Conservation (phyloP, 2,113 vertebrate genomes). For the Martes martes region DNA sequence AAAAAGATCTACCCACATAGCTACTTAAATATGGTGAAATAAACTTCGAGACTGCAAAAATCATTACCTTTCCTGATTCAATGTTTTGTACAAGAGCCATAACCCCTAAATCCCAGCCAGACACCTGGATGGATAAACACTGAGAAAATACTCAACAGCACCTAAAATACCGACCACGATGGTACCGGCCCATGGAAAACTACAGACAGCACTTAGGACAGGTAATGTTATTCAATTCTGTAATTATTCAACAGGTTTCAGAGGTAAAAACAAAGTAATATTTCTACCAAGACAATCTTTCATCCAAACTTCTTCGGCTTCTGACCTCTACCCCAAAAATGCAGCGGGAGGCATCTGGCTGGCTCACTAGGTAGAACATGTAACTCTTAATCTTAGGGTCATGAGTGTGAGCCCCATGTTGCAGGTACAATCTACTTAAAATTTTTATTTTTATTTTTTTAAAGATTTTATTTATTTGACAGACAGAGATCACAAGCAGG, state of each 20-base stretch:
- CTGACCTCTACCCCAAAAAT: not conserved
- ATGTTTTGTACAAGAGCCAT: not conserved
- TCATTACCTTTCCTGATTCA: not conserved
- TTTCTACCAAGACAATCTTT: not conserved
- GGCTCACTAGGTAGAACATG: not conserved
- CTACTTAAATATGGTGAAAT: not conserved
- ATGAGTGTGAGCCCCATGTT: not conserved
- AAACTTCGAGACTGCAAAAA: constrained; percentile 4
- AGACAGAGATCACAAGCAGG: too few relatives aligned
- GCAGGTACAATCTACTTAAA: not conserved
- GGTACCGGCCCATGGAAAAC: not conserved
- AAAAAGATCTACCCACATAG: not conserved
- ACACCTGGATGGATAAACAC: not conserved
- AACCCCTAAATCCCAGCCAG: not conserved
- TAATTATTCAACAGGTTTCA: not conserved
- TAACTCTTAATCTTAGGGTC: not conserved
- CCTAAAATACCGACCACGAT: not conserved
- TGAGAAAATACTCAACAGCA: not conserved
- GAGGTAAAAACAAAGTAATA: not conserved
- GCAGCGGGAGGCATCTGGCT: not conserved
- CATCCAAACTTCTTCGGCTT: not conserved
- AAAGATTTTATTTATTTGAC: too few relatives aligned
- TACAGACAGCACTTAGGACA: not conserved
- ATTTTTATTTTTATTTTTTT: too few relatives aligned
- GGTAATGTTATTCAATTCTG: not conserved